phyloP scores from a whole-genome alignment of 1,140 invertebrate genomes.

The Papilio dardanus region DNA sequence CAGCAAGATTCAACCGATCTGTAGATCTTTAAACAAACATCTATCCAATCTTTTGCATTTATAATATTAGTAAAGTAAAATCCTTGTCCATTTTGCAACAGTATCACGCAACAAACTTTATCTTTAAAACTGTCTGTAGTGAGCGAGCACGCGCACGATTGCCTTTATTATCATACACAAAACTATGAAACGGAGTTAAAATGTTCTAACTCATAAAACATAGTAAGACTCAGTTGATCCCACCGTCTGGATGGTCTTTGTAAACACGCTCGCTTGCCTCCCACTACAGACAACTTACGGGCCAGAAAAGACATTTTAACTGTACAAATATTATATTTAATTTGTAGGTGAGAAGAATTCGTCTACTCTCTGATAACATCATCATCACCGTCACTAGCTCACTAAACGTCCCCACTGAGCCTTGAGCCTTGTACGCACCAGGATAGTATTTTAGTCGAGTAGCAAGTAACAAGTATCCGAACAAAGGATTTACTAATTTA shows the following conservation, averaged over 20 bases:
- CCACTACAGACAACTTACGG: neutral
- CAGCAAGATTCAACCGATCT: no score
- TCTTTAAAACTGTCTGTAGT: conserved; percentile 29
- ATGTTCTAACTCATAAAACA: conserved; percentile 69
- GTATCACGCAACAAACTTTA: neutral
- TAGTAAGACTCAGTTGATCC: conserved; percentile 61
- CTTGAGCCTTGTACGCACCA: no score
- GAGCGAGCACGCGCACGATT: conserved; percentile 61
- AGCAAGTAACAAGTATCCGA: no score
- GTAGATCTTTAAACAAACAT: no score
- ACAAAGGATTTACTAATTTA: no score
- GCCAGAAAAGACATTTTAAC: conserved; percentile 14
- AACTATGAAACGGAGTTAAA: conserved; percentile 62
- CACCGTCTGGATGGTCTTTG: conserved; percentile 52
- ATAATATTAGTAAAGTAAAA: no score
- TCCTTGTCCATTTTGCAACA: conserved; percentile 6
- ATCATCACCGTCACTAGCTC: no score
- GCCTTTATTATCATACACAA: conserved; percentile 66
- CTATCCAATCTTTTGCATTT: no score
- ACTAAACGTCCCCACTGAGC: no score
- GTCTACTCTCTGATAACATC: no score
- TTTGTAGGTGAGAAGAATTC: neutral
- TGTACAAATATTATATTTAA: neutral
- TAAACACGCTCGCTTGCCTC: conserved; percentile 54
- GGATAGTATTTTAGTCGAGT: no score